Base-by-base conservation (phyloP, 2,113 vertebrate species). In the Corythoichthys intestinalis region DNA sequence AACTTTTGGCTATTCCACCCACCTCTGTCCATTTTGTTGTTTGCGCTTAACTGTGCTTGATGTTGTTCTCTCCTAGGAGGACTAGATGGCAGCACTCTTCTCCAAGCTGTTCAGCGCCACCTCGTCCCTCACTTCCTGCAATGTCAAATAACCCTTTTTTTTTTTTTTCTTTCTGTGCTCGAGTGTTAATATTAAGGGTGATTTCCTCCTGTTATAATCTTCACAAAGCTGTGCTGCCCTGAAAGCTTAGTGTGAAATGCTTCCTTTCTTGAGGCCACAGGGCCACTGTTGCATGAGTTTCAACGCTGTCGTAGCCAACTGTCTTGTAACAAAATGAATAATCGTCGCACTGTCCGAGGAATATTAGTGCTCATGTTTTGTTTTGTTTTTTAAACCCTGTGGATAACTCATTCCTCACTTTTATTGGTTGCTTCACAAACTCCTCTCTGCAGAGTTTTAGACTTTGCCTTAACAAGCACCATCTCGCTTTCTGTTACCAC, bases 231-330 rank as follows among this genome's bases (percentile, higher is more conserved):
- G 80, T 89, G 81, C 87, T 83, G 67, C 83, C 79, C 81, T 76
- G 77, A 83, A 65, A 80, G 72, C 20, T 46, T 79, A 17, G 78
- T 62, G 80, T 65, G 79, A 67, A 69, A 64, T 66, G 56, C 50
- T 74, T 81, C 85, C 61, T 34, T 71, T 80, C 76, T 85, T 70
- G 49, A 76, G 71, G 78, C 56, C 63, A 20, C 15, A 20, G 41
- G 76, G 77, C 68, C 76, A 70, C 68, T 72, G 75, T 74, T 91
- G 91, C 91, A 92, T 91, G 91, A 86, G 66, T 81, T 74, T 71
- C 75, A 85, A 82, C 56, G 78, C 66, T 70, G 70, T 88, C 78
- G 4, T 86, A 86, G 80, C 71, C 66, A 87, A 74, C 74, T 85
- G 86, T 88, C 74, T 77, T 6, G 68, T 86, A 84, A 87, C 44